Conservation (phyloP, 2,888 invertebrate genomes). For the Argyresthia albistria region DNA sequence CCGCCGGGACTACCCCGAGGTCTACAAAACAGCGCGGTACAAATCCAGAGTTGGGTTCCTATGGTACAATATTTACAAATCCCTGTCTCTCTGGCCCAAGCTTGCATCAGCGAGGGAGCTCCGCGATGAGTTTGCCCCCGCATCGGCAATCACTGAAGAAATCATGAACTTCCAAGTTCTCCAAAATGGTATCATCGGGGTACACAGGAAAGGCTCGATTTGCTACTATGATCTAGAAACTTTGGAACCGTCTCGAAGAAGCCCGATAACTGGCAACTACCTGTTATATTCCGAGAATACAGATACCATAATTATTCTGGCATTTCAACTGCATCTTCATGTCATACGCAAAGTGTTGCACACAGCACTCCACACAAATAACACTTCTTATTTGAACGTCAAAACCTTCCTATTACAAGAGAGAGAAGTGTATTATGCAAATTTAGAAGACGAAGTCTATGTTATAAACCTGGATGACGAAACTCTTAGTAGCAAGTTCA, state of each 20-base stretch:
- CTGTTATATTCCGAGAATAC: conserved; percentile 35
- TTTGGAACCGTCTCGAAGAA: conserved; percentile 18
- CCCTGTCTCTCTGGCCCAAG: conserved; percentile 38
- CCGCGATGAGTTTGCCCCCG: conserved; percentile 40
- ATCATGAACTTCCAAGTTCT: conserved; percentile 33
- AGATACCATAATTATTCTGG: conserved; percentile 22
- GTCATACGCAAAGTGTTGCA: conserved; percentile 24
- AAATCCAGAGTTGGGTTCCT: conserved; percentile 23
- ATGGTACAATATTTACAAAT: conserved; percentile 43
- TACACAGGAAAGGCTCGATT: conserved; percentile 32
- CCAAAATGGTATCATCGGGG: conserved; percentile 29
- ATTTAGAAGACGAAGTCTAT: conserved; percentile 28
- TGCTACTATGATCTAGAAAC: conserved; percentile 38
- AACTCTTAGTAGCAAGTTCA: not conserved
- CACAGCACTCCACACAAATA: conserved; percentile 13
- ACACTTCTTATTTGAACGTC: conserved; percentile 25
- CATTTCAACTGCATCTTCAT: conserved; percentile 25
- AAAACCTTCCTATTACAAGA: conserved; percentile 29
- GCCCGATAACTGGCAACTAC: conserved; percentile 28
- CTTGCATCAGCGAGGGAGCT: conserved; percentile 26
- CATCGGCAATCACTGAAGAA: conserved; percentile 27
- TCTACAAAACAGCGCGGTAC: conserved; percentile 23
- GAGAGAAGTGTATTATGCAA: conserved; percentile 27
- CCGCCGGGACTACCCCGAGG: conserved; percentile 23
- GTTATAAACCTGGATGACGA: conserved; percentile 19